Conservation (phyloP, 2,888 invertebrate species). For the Choreutis nemorana region DNA sequence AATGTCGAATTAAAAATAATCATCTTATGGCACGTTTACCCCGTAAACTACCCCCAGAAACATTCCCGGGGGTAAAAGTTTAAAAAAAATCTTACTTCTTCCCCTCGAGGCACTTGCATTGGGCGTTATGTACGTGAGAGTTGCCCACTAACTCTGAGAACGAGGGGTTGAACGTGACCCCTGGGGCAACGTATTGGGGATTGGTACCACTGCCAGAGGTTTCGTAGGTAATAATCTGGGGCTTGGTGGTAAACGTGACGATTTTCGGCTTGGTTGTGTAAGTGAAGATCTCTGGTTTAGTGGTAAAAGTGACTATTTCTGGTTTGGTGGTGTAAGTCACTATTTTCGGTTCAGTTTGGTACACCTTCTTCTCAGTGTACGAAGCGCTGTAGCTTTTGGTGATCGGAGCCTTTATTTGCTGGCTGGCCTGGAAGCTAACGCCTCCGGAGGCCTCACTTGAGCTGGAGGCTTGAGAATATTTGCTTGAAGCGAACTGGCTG, state of each 20-base stretch:
- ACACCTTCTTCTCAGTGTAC: conserved; percentile 41
- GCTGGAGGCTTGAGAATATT: conserved; percentile 15
- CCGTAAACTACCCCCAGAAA: conserved; percentile 6
- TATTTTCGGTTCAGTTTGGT: conserved; percentile 40
- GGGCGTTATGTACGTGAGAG: conserved; percentile 34
- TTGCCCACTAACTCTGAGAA: conserved; percentile 32
- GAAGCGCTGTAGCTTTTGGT: conserved; percentile 42
- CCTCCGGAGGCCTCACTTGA: conserved; percentile 18
- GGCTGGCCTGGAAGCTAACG: conserved; percentile 16
- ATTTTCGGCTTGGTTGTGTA: conserved; percentile 30
- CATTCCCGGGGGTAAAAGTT: conserved; percentile 5
- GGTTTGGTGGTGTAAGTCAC: conserved; percentile 39
- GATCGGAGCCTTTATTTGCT: conserved; percentile 35
- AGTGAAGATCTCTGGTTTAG: conserved; percentile 29
- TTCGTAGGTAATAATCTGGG: conserved; percentile 40
- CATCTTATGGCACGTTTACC: conserved; percentile 35
- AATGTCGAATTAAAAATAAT: conserved; percentile 11
- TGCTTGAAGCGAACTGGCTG: conserved; percentile 11
- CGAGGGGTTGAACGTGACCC: conserved; percentile 34
- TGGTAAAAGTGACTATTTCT: conserved; percentile 34
- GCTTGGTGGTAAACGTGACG: conserved; percentile 25
- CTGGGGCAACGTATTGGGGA: conserved; percentile 45
- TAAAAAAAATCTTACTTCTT: conserved; percentile 22
- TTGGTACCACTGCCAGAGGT: conserved; percentile 47
- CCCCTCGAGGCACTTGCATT: conserved; percentile 49